These are phyloP conservation scores for Phlogophora meticulosa DNA, from an alignment of 2,888 invertebrate genomes.

Conservation along the genomic window DNA sequence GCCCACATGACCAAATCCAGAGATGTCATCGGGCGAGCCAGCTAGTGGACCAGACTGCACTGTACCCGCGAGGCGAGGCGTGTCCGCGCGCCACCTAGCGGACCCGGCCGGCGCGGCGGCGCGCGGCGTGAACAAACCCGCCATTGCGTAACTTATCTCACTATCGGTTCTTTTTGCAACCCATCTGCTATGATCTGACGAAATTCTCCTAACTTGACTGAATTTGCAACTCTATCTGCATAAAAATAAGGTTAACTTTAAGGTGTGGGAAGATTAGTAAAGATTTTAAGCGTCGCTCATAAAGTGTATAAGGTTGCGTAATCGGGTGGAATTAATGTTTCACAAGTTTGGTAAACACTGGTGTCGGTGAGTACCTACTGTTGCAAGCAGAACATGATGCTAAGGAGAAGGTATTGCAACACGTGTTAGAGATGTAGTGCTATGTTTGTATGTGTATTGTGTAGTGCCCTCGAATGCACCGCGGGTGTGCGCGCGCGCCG, in stretches of 20 bases:
- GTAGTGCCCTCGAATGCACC: no score
- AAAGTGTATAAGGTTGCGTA: slow-evolving; percentile 53
- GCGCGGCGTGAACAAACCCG: slow-evolving; percentile 35
- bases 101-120: no score
- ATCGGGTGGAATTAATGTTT: slow-evolving; percentile 55
- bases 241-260: slow-evolving; percentile 23
- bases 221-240: slow-evolving; percentile 39
- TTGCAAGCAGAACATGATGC: slow-evolving; percentile 32
- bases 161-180: slow-evolving; percentile 61
- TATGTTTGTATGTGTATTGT: neutral
- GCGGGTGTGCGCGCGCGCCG: no score
- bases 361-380: slow-evolving; percentile 4
- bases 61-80: no score
- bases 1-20: no score
- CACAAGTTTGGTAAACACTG: slow-evolving; percentile 50
- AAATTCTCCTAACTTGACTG: slow-evolving; percentile 25
- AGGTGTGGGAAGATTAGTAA: slow-evolving; percentile 16
- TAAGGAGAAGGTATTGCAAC: slow-evolving; percentile 12
- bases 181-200: slow-evolving; percentile 46
- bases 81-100: no score
- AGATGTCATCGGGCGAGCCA: no score
- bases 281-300: slow-evolving; percentile 35
- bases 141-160: slow-evolving; percentile 51
- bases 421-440: neutral
- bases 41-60: no score